Conservation (phyloP, 2,888 invertebrate species). For the Griposia aprilina region DNA sequence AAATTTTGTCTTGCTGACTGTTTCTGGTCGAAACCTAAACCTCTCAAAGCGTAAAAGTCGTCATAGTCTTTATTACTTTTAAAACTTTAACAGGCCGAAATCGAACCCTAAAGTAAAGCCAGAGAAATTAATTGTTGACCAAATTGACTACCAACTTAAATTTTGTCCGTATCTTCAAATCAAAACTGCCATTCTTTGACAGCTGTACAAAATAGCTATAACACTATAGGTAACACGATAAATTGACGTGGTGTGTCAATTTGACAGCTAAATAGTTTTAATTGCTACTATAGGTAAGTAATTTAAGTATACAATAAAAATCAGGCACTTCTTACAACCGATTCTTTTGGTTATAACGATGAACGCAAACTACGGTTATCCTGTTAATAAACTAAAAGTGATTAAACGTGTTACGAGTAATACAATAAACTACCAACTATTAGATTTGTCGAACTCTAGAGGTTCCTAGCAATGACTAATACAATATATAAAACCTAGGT, state of each 20-base stretch:
- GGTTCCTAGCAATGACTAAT: conserved; percentile 27
- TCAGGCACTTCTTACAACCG: neutral
- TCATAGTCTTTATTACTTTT: neutral
- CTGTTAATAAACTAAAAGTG: neutral
- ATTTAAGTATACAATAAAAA: neutral
- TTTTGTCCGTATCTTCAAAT: neutral
- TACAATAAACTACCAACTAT: neutral
- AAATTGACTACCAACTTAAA: neutral
- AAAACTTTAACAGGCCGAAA: neutral
- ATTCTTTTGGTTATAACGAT: neutral
- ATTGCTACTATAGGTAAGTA: neutral
- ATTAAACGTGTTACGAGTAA: conserved; percentile 19
- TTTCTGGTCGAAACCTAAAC: neutral
- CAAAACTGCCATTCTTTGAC: neutral
- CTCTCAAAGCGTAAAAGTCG: neutral
- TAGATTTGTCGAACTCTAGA: conserved; percentile 33
- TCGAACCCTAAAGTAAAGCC: neutral
- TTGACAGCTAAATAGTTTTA: neutral
- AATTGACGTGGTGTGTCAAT: neutral
- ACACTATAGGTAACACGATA: too few relatives aligned
- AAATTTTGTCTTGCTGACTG: neutral
- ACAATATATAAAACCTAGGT: conserved; percentile 19
- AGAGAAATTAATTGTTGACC: neutral
- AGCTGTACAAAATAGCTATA: neutral
- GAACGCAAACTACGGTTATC: neutral